These are phyloP conservation scores for Amphimedon queenslandica DNA, from an alignment of 37 sponge, comb jelly and placozoan genomes.

Conservation along the genomic window DNA sequence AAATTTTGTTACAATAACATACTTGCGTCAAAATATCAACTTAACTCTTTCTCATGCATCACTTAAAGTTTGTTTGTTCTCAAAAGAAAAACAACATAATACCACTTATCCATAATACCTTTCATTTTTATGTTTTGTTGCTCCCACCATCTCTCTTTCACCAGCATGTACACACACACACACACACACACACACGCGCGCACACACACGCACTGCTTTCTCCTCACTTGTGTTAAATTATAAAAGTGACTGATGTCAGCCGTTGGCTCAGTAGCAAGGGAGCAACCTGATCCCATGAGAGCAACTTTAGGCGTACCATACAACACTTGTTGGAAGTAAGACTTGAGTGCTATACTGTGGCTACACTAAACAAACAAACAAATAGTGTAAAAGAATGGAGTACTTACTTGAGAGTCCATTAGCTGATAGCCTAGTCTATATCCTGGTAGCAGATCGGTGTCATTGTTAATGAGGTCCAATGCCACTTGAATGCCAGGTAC, in stretches of 20 bases:
- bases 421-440: constrained; percentile 33
- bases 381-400: neutral
- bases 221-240: constrained; percentile 27
- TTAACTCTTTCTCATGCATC: too few species aligned
- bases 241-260: constrained; percentile 25
- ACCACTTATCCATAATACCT: too few species aligned
- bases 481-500: constrained; percentile 28
- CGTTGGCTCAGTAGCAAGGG: constrained; percentile 27
- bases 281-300: constrained; percentile 32
- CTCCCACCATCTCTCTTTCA: too few species aligned
- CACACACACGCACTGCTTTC: neutral
- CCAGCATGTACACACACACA: neutral
- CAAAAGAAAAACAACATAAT: too few species aligned
- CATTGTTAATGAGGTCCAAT: constrained; percentile 31
- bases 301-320: constrained; percentile 10
- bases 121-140: too few species aligned
- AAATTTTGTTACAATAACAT: too few species aligned
- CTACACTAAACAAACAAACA: constrained; percentile 8
- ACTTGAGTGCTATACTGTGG: neutral
- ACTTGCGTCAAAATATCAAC: too few species aligned
- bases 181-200: constrained; percentile 1
- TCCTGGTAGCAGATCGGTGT: constrained; percentile 15
- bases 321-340: constrained; percentile 11
- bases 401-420: constrained; percentile 22
- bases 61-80: too few species aligned